Evolutionary conservation across 2,797 vertebrate species (phyloP).

Genomic region (Clarias pachynema): DNA sequence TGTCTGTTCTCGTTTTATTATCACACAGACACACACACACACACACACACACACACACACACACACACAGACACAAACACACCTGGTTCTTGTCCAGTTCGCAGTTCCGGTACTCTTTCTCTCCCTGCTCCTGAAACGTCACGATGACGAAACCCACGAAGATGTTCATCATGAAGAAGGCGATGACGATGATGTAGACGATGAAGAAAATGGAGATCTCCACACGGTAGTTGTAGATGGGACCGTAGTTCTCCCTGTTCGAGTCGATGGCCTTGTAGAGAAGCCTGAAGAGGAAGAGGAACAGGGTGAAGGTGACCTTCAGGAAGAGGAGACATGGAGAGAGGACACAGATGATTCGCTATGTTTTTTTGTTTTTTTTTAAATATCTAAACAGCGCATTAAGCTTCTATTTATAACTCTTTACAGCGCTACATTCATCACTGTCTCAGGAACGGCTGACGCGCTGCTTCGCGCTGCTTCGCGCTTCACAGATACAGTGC

Average conservation of each 20-base stretch:
- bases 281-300: conserved; percentile 73
- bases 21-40: conserved; percentile 68
- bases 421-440: conserved; percentile 8
- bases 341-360: not conserved
- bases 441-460: conserved; percentile 11
- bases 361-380: not conserved
- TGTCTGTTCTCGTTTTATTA: not conserved
- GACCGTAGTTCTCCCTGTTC: conserved; percentile 93
- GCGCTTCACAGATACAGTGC: not conserved
- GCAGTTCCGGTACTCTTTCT: conserved; percentile 99
- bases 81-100: conserved; percentile 99
- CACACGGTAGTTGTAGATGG: conserved; percentile 96
- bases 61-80: conserved; percentile 69
- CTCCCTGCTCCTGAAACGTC: conserved; percentile 98
- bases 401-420: conserved; percentile 4
- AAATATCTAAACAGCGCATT: conserved; percentile 16
- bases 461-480: not conserved
- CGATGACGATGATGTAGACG: conserved; percentile 99
- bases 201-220: conserved; percentile 99
- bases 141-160: conserved; percentile 99
- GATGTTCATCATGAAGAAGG: conserved; percentile 99
- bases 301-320: not conserved
- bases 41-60: conserved; percentile 53
- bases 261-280: conserved; percentile 98
- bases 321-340: not conserved